phyloP scores from a whole-genome alignment of 2,797 vertebrate species.

The Tapirus indicus region DNA sequence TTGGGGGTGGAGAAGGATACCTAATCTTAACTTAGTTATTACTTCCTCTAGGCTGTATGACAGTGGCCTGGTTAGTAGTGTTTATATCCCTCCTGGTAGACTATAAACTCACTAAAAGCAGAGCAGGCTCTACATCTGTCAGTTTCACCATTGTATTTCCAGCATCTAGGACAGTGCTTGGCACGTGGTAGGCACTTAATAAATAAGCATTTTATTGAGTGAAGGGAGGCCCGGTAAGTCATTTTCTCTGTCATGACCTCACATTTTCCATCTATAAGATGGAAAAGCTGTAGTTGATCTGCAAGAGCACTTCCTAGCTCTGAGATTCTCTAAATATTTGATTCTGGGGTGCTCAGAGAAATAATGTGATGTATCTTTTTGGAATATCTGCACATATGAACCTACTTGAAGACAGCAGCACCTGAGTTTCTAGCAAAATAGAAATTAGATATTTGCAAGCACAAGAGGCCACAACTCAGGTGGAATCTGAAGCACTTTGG shows the following conservation, averaged over 20 bases:
- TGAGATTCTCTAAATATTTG: neutral
- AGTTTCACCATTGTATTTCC: neutral
- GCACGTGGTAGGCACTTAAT: neutral
- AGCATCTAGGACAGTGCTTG: neutral
- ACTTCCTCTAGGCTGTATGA: neutral
- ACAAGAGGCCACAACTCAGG: neutral
- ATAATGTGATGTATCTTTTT: neutral
- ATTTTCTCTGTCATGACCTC: neutral
- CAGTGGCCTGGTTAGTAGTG: neutral
- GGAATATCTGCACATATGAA: neutral
- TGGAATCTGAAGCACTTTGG: neutral
- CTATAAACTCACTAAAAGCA: neutral
- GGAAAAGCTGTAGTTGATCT: neutral
- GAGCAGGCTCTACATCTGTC: neutral
- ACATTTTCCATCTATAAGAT: neutral
- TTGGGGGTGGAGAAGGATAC: rapidly evolving
- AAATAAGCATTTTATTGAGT: slow-evolving; percentile 23
- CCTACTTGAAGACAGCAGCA: neutral
- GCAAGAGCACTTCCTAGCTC: neutral
- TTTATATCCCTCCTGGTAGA: neutral
- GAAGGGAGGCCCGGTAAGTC: neutral
- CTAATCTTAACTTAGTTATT: neutral
- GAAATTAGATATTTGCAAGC: neutral
- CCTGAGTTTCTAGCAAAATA: slow-evolving; percentile 22
- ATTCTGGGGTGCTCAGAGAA: neutral